These are phyloP conservation scores for Bambusicola thoracicus DNA, from an alignment of 2,113 vertebrate species.

Conservation along the genomic window DNA sequence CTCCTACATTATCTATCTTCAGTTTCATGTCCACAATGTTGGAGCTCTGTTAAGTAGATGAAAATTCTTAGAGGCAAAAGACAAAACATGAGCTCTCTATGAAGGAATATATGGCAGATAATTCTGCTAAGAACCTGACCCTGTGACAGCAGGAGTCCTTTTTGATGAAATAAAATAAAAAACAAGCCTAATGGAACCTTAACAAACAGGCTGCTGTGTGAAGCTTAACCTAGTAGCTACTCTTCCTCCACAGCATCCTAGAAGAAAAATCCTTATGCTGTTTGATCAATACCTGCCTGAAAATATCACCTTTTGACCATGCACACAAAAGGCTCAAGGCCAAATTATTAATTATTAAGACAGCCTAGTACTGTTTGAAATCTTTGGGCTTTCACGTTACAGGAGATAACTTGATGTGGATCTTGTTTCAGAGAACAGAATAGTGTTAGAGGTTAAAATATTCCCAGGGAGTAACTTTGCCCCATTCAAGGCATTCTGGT, in stretches of 20 bases:
- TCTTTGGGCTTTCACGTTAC: background rate
- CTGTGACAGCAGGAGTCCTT: background rate
- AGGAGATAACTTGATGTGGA: background rate
- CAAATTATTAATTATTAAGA: background rate
- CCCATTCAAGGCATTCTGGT: background rate
- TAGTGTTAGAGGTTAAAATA: background rate
- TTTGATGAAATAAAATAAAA: background rate
- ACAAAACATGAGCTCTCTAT: background rate
- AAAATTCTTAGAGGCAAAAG: slow-evolving; percentile 3
- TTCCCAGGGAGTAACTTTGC: background rate
- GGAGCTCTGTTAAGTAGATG: background rate
- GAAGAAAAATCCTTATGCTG: background rate
- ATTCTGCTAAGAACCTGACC: background rate
- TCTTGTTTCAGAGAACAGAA: background rate
- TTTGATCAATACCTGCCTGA: background rate
- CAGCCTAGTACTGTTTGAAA: background rate
- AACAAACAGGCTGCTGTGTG: background rate
- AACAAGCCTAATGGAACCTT: background rate
- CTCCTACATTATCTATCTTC: background rate
- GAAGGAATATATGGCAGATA: background rate
- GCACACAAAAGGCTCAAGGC: background rate
- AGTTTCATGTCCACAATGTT: background rate
- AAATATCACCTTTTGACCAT: background rate
- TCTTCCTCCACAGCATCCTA: background rate
- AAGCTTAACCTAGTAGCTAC: background rate